A percentile compares a stretch with the other conserved stretches of the same genome.
Conservation (phyloP, 37 sponge, comb jelly and placozoan genomes). For the Hormiphora californensis region DNA sequence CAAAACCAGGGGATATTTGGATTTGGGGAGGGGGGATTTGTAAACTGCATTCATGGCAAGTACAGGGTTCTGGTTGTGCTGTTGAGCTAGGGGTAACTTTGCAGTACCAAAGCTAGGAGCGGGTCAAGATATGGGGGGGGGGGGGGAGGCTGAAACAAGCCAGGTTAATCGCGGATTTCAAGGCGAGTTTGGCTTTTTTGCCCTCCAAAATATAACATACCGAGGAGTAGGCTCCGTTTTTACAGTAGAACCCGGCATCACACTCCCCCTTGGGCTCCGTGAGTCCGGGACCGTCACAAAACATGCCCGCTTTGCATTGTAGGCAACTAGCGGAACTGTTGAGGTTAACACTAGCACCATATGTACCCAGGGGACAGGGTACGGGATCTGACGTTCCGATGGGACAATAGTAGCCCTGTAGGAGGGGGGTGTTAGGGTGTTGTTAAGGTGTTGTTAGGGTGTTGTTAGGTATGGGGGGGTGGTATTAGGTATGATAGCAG, state of each 20-base stretch:
- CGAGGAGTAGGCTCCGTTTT: constrained; percentile 45
- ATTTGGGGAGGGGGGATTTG: too few relatives aligned
- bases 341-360: neutral
- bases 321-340: constrained; percentile 12
- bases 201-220: too few relatives aligned
- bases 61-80: neutral
- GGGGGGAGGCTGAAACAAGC: neutral
- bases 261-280: constrained; percentile 52
- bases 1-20: too few relatives aligned
- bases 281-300: constrained; percentile 55
- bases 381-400: constrained; percentile 55
- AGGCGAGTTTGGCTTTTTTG: too few relatives aligned
- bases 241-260: constrained; percentile 58
- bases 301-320: constrained; percentile 17
- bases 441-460: too few relatives aligned
- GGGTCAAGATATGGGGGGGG: neutral
- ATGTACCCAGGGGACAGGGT: constrained; percentile 50
- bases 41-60: too few relatives aligned
- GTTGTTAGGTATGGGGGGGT: too few relatives aligned
- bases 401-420: constrained; percentile 57
- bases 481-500: too few relatives aligned
- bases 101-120: neutral
- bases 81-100: neutral
- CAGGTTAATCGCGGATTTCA: too few relatives aligned
- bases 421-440: neutral